Evolutionary conservation across 2,888 invertebrate species (phyloP).

Genomic region (Stegana nigrithorax): DNA sequence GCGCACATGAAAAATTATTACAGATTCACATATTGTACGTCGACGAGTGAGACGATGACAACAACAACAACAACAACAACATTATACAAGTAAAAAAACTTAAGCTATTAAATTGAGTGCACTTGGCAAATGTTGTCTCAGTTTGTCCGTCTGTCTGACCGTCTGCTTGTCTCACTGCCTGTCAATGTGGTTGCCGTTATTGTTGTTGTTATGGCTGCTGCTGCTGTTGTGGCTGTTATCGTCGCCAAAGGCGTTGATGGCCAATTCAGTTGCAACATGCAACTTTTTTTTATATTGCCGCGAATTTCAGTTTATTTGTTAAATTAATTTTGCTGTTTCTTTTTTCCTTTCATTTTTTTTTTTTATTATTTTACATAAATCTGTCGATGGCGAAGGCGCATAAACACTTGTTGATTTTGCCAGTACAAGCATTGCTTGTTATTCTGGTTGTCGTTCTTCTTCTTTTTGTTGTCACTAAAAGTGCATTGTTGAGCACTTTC

Average conservation of each 20-base stretch:
- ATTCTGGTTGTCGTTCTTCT: too few species aligned
- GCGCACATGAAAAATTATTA: constrained; percentile 44
- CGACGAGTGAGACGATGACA: neutral
- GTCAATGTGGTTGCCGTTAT: neutral
- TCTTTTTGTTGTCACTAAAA: too few species aligned
- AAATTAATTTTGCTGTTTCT: neutral
- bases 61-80: too few species aligned
- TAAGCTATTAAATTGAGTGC: too few species aligned
- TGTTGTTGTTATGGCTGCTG: neutral
- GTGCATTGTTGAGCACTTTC: too few species aligned
- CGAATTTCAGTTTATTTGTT: too few species aligned
- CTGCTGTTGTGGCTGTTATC: neutral
- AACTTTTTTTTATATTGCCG: neutral
- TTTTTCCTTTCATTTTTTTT: neutral
- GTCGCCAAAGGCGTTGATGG: neutral
- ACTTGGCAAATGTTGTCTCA: too few species aligned
- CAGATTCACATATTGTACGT: constrained; percentile 31
- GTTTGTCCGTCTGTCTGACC: too few species aligned
- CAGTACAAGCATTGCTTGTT: too few species aligned
- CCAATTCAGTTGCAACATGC: neutral
- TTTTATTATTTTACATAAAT: neutral
- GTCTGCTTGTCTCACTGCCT: neutral
- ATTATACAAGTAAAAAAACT: too few species aligned
- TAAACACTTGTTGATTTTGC: too few species aligned
- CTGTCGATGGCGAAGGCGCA: too few species aligned